Base-by-base conservation (phyloP, 1,140 invertebrate genomes). In the Coboldia fuscipes region DNA sequence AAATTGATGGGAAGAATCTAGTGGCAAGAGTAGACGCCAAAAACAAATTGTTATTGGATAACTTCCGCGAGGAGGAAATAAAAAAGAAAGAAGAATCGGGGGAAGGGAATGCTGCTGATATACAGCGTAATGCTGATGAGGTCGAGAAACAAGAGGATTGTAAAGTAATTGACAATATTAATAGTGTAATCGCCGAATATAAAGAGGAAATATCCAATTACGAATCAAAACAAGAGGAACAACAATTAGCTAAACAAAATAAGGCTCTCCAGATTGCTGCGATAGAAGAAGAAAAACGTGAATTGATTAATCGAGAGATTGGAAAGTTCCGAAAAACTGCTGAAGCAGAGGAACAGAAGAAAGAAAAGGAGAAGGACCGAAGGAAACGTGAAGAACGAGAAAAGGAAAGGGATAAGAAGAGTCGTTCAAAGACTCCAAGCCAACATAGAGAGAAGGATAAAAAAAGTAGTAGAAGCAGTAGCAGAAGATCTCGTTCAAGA, bases 21-120 rank as follows among this genome's bases (percentile, higher is more conserved):
- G 77, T 97, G 19, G 90, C 92, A 1, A 90, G 92, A 66, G 89
- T 94, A n/a, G 93, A 97, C 63, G 84, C 88, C 22, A 97, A 97
- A 67, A 92, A 90, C 40, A 88, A 93, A 65, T 74, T 80, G 33
- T 70, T 89, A 30, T 63, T 97, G 40, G 88, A 94, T 58, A 82
- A 90, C 40, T 96, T 89, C 52, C 90, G 88, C 68, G 45, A 59
- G 9, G 54, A 61, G 33, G 65, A 72, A 43, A 59, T 45, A 22
- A 28, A 48, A 24, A 56, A 54, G 31, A 44, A 58, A 27, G 33
- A 30, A 16, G 48, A 50, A 42, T 51, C 52, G 30, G n/a, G n/a
- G n/a, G n/a, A n/a, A n/a, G n/a, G n/a, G n/a, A n/a, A n/a, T n/a
- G 7, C 12, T 13, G 30, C 13, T 29, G 34, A 21, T 41, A 37